These are phyloP conservation scores for Pygocentrus nattereri DNA, from an alignment of 2,797 vertebrate species.

Conservation along the genomic window DNA sequence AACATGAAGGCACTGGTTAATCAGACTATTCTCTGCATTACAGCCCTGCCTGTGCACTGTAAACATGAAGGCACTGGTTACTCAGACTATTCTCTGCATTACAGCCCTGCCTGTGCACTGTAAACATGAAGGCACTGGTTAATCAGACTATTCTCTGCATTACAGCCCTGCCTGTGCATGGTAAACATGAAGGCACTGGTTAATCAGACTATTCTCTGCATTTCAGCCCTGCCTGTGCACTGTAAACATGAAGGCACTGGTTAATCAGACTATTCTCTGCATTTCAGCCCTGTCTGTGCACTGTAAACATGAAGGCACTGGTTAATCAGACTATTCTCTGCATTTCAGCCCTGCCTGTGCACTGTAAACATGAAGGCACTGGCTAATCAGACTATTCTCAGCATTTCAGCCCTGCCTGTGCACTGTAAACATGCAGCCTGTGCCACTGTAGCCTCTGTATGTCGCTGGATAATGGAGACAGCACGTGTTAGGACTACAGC, in stretches of 20 bases:
- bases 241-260: conserved; percentile 9
- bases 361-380: too few relatives aligned
- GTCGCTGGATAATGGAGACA: background rate
- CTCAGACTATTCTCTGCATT: background rate
- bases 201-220: background rate
- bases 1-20: too few relatives aligned
- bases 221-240: background rate
- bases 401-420: background rate
- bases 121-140: too few relatives aligned
- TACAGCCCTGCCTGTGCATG: background rate
- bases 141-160: background rate
- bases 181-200: too few relatives aligned
- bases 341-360: background rate
- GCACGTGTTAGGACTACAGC: background rate
- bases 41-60: background rate
- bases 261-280: background rate
- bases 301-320: conserved; percentile 2
- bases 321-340: background rate
- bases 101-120: background rate
- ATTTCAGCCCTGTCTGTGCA: background rate
- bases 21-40: background rate
- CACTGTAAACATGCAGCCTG: background rate
- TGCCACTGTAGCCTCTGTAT: background rate
- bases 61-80: background rate
- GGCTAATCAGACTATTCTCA: background rate